Base-by-base conservation (phyloP, 2,797 vertebrate genomes). In the Bradypus variegatus region DNA sequence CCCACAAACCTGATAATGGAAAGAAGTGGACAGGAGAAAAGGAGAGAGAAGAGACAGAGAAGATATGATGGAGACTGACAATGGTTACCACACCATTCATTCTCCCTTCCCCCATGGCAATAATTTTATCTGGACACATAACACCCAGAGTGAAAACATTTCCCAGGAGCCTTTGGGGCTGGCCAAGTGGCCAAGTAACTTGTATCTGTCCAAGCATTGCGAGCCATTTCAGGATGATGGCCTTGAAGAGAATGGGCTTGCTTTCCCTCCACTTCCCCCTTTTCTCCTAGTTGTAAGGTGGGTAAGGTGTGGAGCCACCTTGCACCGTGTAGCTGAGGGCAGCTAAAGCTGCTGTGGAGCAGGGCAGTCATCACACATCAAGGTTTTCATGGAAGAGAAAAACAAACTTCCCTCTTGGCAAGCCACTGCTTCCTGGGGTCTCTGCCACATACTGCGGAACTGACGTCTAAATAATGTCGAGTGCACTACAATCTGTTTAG, bases 161-260 rank as follows among this genome's bases (percentile, higher is more conserved):
- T 45, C 38, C 29, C 9, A 3, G 69, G 29, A 31, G 80, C 16
- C 64, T 15, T 10, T 8, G 29, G 45, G 41, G 14, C 29, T 9
- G 2, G 76, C 31, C 38, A 10, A 1, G 1, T 1, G 64, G 77
- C 48, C 27, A 16, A 0, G 0, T 6, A 14, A 13, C 16, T 33
- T 1, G 23, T n/a, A 19, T 12, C 36, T 60, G 80, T 53, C 58
- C 23, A 0, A 0, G 25, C 0, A 21, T 38, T 13, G 2, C 0
- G 7, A 64, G 65, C 33, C 48, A 29, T 16, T n/a, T 62, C 11
- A 18, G 23, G 18, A 70, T 38, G 14, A 23, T 45, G 72, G 45
- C 55, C 69, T 36, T 29, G 15, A 15, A 25, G n/a, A 45, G 11
- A n/a, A 16, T 0, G 5, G 18, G 25, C 6, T 18, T 2, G 50